Evolutionary conservation across 2,113 vertebrate genomes (phyloP).

Genomic region (Riparia riparia): DNA sequence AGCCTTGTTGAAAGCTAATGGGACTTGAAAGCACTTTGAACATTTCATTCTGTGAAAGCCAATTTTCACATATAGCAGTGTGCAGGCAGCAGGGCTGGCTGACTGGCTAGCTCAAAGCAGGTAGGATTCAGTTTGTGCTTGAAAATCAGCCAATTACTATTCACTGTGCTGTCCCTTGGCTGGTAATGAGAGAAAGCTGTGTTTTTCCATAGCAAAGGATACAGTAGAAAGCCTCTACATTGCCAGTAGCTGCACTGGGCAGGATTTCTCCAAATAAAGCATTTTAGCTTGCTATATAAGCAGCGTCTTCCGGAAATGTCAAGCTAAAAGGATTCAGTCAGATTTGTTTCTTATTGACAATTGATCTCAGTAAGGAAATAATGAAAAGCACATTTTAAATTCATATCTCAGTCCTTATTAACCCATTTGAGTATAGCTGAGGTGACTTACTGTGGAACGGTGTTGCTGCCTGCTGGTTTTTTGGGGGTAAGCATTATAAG

Average conservation of each 20-base stretch:
- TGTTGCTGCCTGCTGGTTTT: not conserved
- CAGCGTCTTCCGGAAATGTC: not conserved
- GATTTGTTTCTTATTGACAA: constrained; percentile 23
- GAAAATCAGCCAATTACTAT: constrained; percentile 58
- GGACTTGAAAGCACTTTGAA: constrained; percentile 44
- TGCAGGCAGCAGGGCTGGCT: constrained; percentile 2
- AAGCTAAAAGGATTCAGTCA: constrained; percentile 28
- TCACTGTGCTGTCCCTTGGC: constrained; percentile 27
- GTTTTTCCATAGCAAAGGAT: not conserved
- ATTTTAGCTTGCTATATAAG: not conserved
- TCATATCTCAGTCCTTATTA: not conserved
- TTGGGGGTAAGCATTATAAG: not conserved
- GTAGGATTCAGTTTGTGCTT: constrained; percentile 44
- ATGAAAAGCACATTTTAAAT: constrained; percentile 4
- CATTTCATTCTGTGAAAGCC: constrained; percentile 35
- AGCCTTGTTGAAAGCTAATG: constrained; percentile 42
- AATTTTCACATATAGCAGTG: not conserved
- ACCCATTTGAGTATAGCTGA: not conserved
- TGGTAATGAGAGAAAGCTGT: constrained; percentile 25
- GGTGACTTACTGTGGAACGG: not conserved
- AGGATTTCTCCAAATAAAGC: not conserved
- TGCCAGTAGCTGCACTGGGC: not conserved
- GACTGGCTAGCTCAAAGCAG: not conserved
- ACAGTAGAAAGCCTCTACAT: not conserved
- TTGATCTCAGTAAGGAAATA: constrained; percentile 18